phyloP scores from a whole-genome alignment of 92 coral and sea anemone genomes.

The Metridium senile region DNA sequence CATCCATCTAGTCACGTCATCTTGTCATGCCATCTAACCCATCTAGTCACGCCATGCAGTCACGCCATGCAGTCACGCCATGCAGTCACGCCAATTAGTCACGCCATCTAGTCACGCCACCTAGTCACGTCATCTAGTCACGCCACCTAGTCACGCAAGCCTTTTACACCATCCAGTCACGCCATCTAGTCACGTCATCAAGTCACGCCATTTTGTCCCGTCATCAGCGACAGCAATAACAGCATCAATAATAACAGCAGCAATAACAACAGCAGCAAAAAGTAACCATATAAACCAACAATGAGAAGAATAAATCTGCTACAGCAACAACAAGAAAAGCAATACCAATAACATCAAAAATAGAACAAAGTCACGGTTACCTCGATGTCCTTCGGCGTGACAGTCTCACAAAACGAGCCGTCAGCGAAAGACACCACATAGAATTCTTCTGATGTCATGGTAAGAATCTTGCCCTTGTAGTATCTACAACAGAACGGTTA shows the following conservation, averaged over 20 bases:
- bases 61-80: not conserved
- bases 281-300: no score
- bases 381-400: constrained; percentile 68
- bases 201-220: no score
- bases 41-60: not conserved
- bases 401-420: constrained; percentile 75
- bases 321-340: no score
- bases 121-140: not conserved
- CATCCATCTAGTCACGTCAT: no score
- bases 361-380: no score
- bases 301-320: no score
- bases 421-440: constrained; percentile 79
- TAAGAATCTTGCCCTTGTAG: constrained; percentile 76
- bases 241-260: no score
- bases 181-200: not conserved
- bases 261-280: no score
- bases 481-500: constrained; percentile 51
- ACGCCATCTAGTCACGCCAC: no score
- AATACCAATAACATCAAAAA: no score
- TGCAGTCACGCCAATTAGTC: no score
- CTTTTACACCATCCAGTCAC: not conserved
- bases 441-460: constrained; percentile 79
- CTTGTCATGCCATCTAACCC: not conserved
- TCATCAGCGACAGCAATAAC: no score
- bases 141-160: not conserved